Evolutionary conservation across 2,113 vertebrate species (phyloP), one percentile per base, ranked within the genome.

Genomic region (Hirundichthys speculiger): DNA sequence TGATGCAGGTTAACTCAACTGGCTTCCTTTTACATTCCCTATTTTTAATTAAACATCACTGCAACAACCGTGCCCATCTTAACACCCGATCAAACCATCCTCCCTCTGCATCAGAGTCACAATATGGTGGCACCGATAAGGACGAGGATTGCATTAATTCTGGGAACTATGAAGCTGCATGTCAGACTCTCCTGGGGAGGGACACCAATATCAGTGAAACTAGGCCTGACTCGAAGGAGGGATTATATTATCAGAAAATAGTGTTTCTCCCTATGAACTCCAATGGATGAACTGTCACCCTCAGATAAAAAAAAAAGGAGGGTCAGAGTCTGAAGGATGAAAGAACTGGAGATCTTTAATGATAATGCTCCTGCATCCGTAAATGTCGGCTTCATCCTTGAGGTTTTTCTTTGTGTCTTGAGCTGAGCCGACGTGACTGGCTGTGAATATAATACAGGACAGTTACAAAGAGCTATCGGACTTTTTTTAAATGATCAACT

Each of bases 61-160:
- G 64, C 25, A 45, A 51, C 67, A 22, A n/a, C 43, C 24, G 30
- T 6, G 3, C 51, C 58, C 57, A 65, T 48, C 20, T 13, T 18
- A 24, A 30, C 49, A 49, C 60, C 57, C 46, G 64, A 16, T 47
- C 55, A 40, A 40, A 38, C 43, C 51, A 20, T 21, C 54, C 54
- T 27, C 47, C 39, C 47, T 14, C 18, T 41, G 61, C 48, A 47
- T 27, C 59, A 3, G n/a, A 82, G 41, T 69, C 69, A 73, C 87
- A 90, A 85, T 89, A 65, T 90, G 86, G 84, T 81, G 51, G 42
- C 13, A 62, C 63, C 5, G 79, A 90, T 90, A 88, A 90, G 84
- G 51, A 79, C 8, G 20, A 62, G 76, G 58, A 61, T 68, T 58
- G 71, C 46, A 66, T 81, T 83, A 69, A 82, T 54, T 25, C 70